Base-by-base conservation (phyloP, 2,888 invertebrate genomes). In the Fabriciana adippe region DNA sequence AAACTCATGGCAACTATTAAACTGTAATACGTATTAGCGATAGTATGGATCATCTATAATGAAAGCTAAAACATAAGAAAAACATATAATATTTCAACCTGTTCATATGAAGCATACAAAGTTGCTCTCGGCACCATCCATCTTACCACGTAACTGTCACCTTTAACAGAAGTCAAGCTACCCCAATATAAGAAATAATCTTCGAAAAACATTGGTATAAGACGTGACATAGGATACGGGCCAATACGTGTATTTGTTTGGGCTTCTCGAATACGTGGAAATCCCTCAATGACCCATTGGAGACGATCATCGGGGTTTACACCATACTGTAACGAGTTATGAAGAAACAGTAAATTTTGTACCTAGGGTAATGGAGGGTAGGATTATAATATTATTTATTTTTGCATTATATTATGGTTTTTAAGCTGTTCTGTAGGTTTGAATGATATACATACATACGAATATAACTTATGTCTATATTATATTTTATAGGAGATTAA, bases 111-210 rank as follows among this genome's bases (percentile, higher is more conserved):
- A 41, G 95, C 93, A 73, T 89, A 93, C 41, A 94, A 82, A 0
- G 94, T 93, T 64, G 84, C 82, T 68, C 95, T 87, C 1, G 94
- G 93, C n/a, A 95, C 86, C 8, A 95, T 72, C 95, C 95, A 96
- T 26, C 94, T 82, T 35, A 95, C 87, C 0, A 85, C 84, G 72
- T 91, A 81, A 1, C 69, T 91, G 0, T 87, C 78, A 16, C 93
- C 93, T 5, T 79, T 80, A 0, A 81, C 81, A 0, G 93, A 93
- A 1, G 80, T 81, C 55, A 95, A 80, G 15, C 87, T 88, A 1
- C 95, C 95, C 93, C 94, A 94, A 75, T 95, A 96, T 1, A 94
- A 72, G 72, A 95, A 94, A 78, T 95, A 96, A 79, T 95, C 95
- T 72, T 92, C 87, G 13, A 77, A 80, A 77, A 96, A 95, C 79